These are phyloP conservation scores for Heteromyza rotundicornis DNA, from an alignment of 2,888 invertebrate genomes.

Conservation along the genomic window DNA sequence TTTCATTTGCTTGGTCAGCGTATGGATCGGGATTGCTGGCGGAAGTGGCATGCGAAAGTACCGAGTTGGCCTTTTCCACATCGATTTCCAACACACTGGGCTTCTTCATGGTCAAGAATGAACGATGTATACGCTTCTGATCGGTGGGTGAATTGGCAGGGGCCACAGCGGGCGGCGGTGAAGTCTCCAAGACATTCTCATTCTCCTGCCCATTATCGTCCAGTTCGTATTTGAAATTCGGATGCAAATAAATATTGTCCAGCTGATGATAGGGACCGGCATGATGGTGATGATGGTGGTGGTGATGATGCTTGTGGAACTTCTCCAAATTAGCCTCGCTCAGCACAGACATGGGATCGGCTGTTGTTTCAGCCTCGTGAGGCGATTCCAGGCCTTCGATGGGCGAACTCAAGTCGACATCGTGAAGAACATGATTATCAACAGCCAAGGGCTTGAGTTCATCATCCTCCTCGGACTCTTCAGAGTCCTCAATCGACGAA, in stretches of 20 bases:
- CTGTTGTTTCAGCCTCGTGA: conserved; percentile 19
- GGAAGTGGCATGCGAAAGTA: conserved; percentile 24
- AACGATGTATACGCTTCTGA: conserved; percentile 47
- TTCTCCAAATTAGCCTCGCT: conserved; percentile 58
- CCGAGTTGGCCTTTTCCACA: conserved; percentile 13
- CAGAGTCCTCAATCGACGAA: conserved; percentile 53
- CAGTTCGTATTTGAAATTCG: conserved; percentile 46
- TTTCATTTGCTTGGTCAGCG: conserved; percentile 45
- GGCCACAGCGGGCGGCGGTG: conserved; percentile 49
- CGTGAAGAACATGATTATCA: conserved; percentile 58
- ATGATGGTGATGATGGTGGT: conserved; percentile 4
- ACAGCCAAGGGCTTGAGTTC: conserved; percentile 61
- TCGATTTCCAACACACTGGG: conserved; percentile 29
- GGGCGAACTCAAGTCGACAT: conserved; percentile 38
- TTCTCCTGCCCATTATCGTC: conserved; percentile 18
- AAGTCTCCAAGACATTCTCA: conserved; percentile 32
- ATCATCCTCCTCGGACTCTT: conserved; percentile 61
- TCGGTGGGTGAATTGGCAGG: conserved; percentile 44
- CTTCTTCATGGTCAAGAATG: conserved; percentile 50
- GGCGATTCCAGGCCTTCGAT: conserved; percentile 30
- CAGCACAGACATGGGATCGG: too few species aligned
- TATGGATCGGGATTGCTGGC: conserved; percentile 12
- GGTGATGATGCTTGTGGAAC: conserved; percentile 45
- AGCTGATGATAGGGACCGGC: conserved; percentile 23
- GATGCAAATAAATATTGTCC: conserved; percentile 56